A percentile compares a stretch with the other conserved stretches of the same genome.
phyloP scores from a whole-genome alignment of 2,888 invertebrate species.

The Neoaliturus tenellus region DNA sequence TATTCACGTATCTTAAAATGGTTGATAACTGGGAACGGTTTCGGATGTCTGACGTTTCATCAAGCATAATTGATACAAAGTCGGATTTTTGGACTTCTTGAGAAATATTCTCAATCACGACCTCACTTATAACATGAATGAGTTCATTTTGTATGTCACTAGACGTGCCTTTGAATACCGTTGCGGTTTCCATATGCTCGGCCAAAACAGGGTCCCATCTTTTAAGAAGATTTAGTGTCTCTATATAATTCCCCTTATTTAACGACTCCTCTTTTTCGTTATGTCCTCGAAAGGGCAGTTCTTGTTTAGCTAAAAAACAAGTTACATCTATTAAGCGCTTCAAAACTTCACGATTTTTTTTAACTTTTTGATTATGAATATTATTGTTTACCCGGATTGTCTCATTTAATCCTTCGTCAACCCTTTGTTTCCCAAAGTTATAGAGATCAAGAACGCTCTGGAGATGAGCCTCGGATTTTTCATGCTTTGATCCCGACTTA shows the following conservation, averaged over 20 bases:
- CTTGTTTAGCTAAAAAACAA: conserved; percentile 61
- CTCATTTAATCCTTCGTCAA: conserved; percentile 29
- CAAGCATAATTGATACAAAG: conserved; percentile 66
- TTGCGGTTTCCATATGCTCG: conserved; percentile 64
- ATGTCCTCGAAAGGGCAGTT: conserved; percentile 60
- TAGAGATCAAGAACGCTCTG: conserved; percentile 33
- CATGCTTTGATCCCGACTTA: background rate
- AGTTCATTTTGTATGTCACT: conserved; percentile 67
- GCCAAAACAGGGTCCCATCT: conserved; percentile 57
- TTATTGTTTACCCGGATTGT: background rate
- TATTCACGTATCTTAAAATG: conserved; percentile 67
- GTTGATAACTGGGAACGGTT: conserved; percentile 66
- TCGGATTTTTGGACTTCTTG: conserved; percentile 62
- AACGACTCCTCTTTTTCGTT: conserved; percentile 60
- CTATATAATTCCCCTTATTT: conserved; percentile 65
- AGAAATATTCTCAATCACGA: conserved; percentile 63
- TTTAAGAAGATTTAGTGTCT: conserved; percentile 55
- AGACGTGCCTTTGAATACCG: conserved; percentile 65
- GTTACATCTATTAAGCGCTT: conserved; percentile 63
- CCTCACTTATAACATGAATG: conserved; percentile 60
- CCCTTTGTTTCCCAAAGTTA: conserved; percentile 49
- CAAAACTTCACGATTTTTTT: conserved; percentile 64
- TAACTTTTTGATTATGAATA: conserved; percentile 64
- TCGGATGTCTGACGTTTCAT: conserved; percentile 63
- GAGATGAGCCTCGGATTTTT: conserved; percentile 42